A percentile compares a stretch with the other conserved stretches of the same genome.
These are phyloP conservation scores for Cricetomys ansorgei DNA, from an alignment of 2,113 vertebrate genomes.

Conservation along the genomic window DNA sequence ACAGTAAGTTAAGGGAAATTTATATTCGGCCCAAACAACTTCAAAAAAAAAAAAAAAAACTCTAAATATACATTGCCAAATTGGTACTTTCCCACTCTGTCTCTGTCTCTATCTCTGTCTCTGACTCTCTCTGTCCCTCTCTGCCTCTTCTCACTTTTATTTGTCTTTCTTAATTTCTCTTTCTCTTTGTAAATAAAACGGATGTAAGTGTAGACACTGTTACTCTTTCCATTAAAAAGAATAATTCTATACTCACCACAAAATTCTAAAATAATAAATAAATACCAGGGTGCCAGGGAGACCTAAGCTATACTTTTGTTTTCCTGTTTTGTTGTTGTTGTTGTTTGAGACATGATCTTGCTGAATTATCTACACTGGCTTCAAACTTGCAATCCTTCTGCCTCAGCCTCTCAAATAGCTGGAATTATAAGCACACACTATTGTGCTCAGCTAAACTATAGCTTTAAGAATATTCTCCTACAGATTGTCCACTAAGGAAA, in stretches of 20 bases:
- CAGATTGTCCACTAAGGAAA: not conserved
- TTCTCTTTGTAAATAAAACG: not conserved
- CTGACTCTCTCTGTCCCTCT: not conserved
- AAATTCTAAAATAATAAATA: slow-evolving; percentile 47
- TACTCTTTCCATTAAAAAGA: not conserved
- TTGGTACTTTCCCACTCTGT: not conserved
- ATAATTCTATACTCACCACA: not conserved
- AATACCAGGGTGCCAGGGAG: not conserved
- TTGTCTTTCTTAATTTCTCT: not conserved
- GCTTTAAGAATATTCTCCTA: slow-evolving; percentile 12
- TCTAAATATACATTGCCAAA: not conserved
- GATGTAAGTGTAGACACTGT: not conserved
- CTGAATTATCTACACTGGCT: not conserved
- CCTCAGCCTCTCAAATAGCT: not conserved
- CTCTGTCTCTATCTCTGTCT: not conserved
- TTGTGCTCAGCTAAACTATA: not conserved
- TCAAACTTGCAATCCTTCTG: not conserved
- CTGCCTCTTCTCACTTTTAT: not conserved
- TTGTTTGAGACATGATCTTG: not conserved
- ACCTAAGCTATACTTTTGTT: not conserved
- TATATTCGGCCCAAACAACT: not conserved
- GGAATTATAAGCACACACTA: not conserved
- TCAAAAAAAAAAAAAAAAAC: slow-evolving; percentile 33
- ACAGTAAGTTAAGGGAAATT: slow-evolving; percentile 23
- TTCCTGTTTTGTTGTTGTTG: not conserved